Evolutionary conservation across 2,797 vertebrate species (phyloP).

Genomic region (Glyptemys insculpta): DNA sequence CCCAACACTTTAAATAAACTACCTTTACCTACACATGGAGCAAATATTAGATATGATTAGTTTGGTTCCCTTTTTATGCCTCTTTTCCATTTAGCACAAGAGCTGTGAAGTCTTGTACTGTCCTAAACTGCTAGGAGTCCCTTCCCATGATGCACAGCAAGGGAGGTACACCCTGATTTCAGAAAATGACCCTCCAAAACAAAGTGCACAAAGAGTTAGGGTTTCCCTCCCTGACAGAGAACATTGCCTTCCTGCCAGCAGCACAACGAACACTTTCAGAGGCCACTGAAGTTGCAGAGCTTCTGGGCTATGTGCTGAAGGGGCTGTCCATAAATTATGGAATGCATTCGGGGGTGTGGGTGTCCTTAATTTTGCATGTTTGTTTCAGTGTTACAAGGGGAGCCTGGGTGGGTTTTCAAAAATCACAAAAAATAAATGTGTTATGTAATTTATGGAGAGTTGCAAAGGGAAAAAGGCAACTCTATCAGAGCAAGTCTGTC

Average conservation of each 20-base stretch:
- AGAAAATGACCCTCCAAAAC: not conserved
- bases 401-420: not conserved
- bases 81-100: not conserved
- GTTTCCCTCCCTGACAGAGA: not conserved
- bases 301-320: not conserved
- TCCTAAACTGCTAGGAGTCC: not conserved
- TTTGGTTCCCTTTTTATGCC: not conserved
- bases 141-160: not conserved
- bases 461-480: not conserved
- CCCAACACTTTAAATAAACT: not conserved
- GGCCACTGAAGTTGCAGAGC: rapidly evolving
- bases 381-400: not conserved
- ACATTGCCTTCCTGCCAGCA: not conserved
- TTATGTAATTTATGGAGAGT: not conserved
- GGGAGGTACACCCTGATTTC: not conserved
- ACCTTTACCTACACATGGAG: not conserved
- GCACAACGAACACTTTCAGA: rapidly evolving
- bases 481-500: not conserved
- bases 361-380: not conserved
- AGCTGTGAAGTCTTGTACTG: not conserved
- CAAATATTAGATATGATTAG: rapidly evolving
- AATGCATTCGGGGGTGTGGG: not conserved
- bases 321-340: not conserved
- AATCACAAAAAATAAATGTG: not conserved
- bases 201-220: not conserved